Base-by-base conservation (phyloP, 2,113 vertebrate species). In the Rhinolophus sinicus region DNA sequence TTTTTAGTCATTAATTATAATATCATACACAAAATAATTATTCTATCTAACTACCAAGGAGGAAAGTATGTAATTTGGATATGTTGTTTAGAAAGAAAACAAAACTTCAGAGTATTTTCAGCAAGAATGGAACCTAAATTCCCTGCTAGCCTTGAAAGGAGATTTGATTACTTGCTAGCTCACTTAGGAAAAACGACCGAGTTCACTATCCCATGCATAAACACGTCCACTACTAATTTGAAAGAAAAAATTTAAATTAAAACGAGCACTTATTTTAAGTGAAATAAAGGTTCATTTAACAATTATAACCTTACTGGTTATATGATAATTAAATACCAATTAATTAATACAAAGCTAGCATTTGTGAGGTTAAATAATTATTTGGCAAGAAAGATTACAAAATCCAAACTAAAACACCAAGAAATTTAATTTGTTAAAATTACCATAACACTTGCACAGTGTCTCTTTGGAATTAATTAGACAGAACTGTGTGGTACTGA, bases 341-440 rank as follows among this genome's bases (percentile, higher is more conserved):
- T 94, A 96, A 95, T 94, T 92, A 87, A 60, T 92, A 88, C 35
- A 96, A 95, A 96, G 44, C 81, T 94, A 89, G 62, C 76, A 94
- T 93, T 96, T 95, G 47, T 94, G 24, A 95, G 44, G 33, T 93
- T 96, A 94, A 94, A 84, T 90, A 82, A 82, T 89, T 95, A 94
- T 96, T 95, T 96, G 92, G 22, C 60, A 96, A 94, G 77, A 95
- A 96, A 95, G 84, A 88, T 47, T 93, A 64, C 5, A 83, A 97
- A 97, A 86, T 93, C 81, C 44, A 96, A 94, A 93, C 95, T 95
- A 93, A 97, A 97, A 78, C 56, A 44, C 56, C 87, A 96, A 95
- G 88, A 95, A 95, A 97, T 95, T 96, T 91, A 95, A 98, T 96
- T 96, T 96, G 72, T 96, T 86, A 96, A 88, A 97, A 95, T 96